These are phyloP conservation scores for Aphelocoma californica DNA, from an alignment of 2,797 vertebrate species.

Conservation along the genomic window DNA sequence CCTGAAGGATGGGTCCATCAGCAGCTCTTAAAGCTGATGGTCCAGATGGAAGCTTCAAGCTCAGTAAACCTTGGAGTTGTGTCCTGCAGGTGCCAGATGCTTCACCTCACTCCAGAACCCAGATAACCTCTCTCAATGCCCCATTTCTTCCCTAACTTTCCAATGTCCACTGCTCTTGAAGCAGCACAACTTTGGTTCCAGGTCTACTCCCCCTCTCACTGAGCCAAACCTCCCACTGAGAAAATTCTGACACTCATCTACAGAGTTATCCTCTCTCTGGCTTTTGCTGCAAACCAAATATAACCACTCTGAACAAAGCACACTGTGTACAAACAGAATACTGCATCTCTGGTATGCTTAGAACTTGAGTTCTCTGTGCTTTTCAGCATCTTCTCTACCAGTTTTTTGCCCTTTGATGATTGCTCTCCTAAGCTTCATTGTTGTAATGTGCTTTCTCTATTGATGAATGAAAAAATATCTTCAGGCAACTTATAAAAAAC, in stretches of 20 bases:
- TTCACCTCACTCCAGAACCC: background rate
- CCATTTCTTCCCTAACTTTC: background rate
- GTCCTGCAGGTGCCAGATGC: background rate
- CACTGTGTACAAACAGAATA: background rate
- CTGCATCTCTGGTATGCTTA: constrained; percentile 76
- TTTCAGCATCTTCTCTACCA: constrained; percentile 11
- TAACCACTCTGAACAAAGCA: background rate
- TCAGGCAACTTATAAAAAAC: background rate
- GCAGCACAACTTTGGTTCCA: background rate
- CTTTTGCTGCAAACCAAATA: background rate
- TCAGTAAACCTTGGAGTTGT: background rate
- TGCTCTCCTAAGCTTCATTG: constrained; percentile 65
- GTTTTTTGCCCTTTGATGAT: constrained; percentile 68
- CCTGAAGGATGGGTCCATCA: background rate
- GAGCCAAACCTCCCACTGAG: background rate
- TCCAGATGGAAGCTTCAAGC: background rate
- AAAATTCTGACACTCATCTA: background rate
- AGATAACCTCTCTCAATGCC: background rate
- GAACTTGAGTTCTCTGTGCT: constrained; percentile 65
- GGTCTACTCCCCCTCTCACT: background rate
- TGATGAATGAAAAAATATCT: background rate
- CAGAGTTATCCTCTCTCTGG: background rate
- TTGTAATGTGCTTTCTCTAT: constrained; percentile 54
- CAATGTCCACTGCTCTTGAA: background rate
- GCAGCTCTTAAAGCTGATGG: background rate